A percentile compares a stretch with the other conserved stretches of the same genome.
Conservation (phyloP, 2,888 invertebrate genomes). For the Eristalis arbustorum region DNA sequence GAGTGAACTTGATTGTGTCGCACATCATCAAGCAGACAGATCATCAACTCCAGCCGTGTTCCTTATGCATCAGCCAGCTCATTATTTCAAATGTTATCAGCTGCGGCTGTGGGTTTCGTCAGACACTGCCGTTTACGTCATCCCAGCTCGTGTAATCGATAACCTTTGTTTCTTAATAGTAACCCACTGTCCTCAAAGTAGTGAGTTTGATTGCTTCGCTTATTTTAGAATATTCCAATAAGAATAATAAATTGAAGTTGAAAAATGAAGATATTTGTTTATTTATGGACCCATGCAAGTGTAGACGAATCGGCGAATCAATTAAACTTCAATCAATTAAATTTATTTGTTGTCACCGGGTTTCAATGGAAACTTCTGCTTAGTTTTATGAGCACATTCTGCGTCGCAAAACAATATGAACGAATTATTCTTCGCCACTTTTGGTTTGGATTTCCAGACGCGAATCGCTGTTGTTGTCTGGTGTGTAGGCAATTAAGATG, state of each 20-base stretch:
- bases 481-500: neutral
- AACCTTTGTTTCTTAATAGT: constrained; percentile 20
- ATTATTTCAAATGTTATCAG: constrained; percentile 20
- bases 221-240: neutral
- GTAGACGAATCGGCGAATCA: neutral
- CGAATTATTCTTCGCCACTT: neutral
- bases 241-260: neutral
- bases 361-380: neutral
- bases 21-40: neutral
- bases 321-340: constrained; percentile 10
- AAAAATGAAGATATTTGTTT: neutral
- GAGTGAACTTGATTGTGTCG: no score
- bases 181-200: neutral
- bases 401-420: neutral
- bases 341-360: neutral
- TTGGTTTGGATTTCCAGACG: neutral
- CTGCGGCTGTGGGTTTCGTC: constrained; percentile 5
- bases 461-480: neutral
- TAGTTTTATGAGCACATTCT: neutral
- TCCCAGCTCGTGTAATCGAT: constrained; percentile 20
- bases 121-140: constrained; percentile 36
- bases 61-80: neutral
- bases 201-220: neutral
- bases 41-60: neutral
- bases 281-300: neutral